These are phyloP conservation scores for Ctenicera cuprea DNA, from an alignment of 2,888 invertebrate species.

Conservation along the genomic window DNA sequence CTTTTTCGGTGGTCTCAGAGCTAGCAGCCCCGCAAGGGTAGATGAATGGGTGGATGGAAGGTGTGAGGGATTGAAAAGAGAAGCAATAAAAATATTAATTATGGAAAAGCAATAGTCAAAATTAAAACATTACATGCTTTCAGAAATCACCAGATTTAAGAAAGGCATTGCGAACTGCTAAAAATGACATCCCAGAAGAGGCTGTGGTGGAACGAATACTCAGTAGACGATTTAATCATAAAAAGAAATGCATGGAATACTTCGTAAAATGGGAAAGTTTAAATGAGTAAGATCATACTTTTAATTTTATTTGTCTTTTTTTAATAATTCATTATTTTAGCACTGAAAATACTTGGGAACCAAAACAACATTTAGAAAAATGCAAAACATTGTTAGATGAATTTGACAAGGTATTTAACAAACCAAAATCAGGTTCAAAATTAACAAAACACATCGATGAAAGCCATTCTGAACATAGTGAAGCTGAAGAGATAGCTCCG, in stretches of 20 bases:
- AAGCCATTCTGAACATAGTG: conserved; percentile 23
- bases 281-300: conserved; percentile 77
- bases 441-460: conserved; percentile 36
- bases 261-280: conserved; percentile 91
- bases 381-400: conserved; percentile 87
- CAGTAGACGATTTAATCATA: conserved; percentile 88
- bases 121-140: background rate
- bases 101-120: too few relatives aligned
- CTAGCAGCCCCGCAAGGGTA: too few relatives aligned
- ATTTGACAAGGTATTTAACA: conserved; percentile 86
- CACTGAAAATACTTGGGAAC: conserved; percentile 87
- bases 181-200: conserved; percentile 72
- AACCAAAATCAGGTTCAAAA: conserved; percentile 76
- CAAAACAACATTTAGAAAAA: conserved; percentile 83
- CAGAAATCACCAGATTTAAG: conserved; percentile 32
- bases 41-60: too few relatives aligned
- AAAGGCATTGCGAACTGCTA: conserved; percentile 55
- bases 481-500: conserved; percentile 31
- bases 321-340: conserved; percentile 34
- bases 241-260: conserved; percentile 86
- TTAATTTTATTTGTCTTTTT: conserved; percentile 3
- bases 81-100: too few relatives aligned
- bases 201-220: conserved; percentile 89
- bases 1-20: too few relatives aligned
- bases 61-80: too few relatives aligned